A percentile compares a stretch with the other conserved stretches of the same genome.
Conservation (phyloP, 2,888 invertebrate genomes). For the Drosophila incognita region DNA sequence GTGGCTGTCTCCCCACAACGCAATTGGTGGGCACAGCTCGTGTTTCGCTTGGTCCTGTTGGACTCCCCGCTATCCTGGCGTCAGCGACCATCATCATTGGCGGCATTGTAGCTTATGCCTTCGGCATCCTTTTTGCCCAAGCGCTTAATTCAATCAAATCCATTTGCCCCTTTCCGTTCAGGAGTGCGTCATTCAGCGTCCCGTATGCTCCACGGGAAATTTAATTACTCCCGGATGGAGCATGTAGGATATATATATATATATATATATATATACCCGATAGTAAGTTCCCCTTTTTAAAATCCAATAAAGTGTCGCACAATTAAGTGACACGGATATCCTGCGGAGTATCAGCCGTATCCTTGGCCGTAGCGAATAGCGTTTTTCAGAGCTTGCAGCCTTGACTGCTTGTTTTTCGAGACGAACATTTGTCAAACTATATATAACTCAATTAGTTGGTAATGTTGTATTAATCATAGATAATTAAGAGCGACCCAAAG, state of each 20-base stretch:
- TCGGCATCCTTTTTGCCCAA: slow-evolving; percentile 41
- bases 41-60: slow-evolving; percentile 37
- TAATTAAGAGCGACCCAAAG: slow-evolving; percentile 43
- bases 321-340: slow-evolving; percentile 80
- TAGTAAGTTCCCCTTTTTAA: slow-evolving; percentile 70
- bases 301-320: slow-evolving; percentile 81
- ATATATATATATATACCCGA: slow-evolving; percentile 15
- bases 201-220: slow-evolving; percentile 72
- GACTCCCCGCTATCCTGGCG: slow-evolving; percentile 64
- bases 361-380: slow-evolving; percentile 8
- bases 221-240: slow-evolving; percentile 68
- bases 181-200: slow-evolving; percentile 59
- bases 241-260: slow-evolving; percentile 13
- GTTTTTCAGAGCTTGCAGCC: background rate
- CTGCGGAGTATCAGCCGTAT: slow-evolving; percentile 52
- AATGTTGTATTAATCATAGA: slow-evolving; percentile 56
- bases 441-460: slow-evolving; percentile 64
- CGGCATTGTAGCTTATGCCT: slow-evolving; percentile 31
- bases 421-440: slow-evolving; percentile 42
- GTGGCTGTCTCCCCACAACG: slow-evolving; percentile 42
- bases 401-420: slow-evolving; percentile 36
- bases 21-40: slow-evolving; percentile 51
- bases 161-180: slow-evolving; percentile 42
- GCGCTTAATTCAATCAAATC: slow-evolving; percentile 79
- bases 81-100: slow-evolving; percentile 54